A percentile compares a stretch with the other conserved stretches of the same genome.
These are phyloP conservation scores for Drosophila tripunctata DNA, from an alignment of 2,888 invertebrate genomes.

Conservation along the genomic window DNA sequence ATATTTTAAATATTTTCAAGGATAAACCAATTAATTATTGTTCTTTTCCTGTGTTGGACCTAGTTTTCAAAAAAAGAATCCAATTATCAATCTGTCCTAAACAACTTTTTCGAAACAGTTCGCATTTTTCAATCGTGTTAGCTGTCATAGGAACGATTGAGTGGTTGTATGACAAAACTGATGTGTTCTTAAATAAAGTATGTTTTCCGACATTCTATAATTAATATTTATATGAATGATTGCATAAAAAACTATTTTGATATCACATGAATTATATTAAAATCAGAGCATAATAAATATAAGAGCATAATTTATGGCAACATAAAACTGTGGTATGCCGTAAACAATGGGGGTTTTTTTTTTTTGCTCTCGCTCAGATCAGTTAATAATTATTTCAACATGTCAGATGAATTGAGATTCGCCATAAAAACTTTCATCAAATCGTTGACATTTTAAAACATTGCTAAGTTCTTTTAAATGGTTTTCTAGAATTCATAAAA, in stretches of 20 bases:
- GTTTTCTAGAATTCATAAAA: neutral
- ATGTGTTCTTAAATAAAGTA: conserved; percentile 6
- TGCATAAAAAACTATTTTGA: conserved; percentile 15
- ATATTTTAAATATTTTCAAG: neutral
- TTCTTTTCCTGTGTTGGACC: too few species aligned
- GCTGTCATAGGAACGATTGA: conserved; percentile 1
- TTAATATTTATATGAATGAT: conserved; percentile 9
- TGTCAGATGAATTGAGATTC: neutral
- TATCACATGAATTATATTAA: conserved; percentile 2
- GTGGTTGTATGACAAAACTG: neutral
- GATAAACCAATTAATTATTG: neutral
- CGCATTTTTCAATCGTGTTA: neutral
- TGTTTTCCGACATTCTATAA: neutral
- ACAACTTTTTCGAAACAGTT: neutral
- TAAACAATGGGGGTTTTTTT: conserved; percentile 7
- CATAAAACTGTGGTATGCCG: conserved; percentile 10
- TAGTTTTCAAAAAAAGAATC: neutral
- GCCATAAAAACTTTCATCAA: conserved; percentile 6
- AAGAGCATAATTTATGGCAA: conserved; percentile 2
- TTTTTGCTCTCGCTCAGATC: neutral
- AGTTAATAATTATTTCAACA: conserved; percentile 1
- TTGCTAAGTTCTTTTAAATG: conserved; percentile 3
- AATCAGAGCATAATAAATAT: conserved; percentile 9
- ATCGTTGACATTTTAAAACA: conserved; percentile 3
- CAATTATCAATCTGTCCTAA: neutral